Evolutionary conservation across 1,140 invertebrate species (phyloP).

Genomic region (Physella acuta): DNA sequence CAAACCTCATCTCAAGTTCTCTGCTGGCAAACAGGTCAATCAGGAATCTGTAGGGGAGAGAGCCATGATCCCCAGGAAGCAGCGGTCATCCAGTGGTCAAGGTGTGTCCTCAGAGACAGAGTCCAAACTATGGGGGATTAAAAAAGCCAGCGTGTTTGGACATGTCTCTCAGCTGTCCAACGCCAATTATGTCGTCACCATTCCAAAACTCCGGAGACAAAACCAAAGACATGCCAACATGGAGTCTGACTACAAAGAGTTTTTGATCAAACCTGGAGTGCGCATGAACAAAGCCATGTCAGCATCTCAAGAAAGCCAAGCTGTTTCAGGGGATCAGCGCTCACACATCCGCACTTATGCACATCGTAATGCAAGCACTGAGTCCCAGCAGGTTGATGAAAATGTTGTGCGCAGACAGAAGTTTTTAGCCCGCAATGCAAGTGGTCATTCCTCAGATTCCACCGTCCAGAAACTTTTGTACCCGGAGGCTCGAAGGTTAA

Average conservation of each 20-base stretch:
- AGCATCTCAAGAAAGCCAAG: constrained; percentile 35
- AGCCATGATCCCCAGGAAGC: constrained; percentile 19
- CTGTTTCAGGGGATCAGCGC: constrained; percentile 2
- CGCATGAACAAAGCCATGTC: constrained; percentile 41
- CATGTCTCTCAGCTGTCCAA: constrained; percentile 49
- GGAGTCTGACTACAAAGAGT: constrained; percentile 47
- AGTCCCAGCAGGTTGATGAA: constrained; percentile 47
- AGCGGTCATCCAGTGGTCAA: constrained; percentile 4
- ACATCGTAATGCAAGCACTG: constrained; percentile 37
- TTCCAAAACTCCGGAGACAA: constrained; percentile 41
- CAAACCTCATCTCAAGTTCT: constrained; percentile 28
- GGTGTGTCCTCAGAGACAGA: constrained; percentile 34
- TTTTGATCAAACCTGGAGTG: constrained; percentile 43
- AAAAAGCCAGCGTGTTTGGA: constrained; percentile 48
- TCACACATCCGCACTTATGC: constrained; percentile 34
- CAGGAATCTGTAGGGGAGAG: constrained; percentile 35
- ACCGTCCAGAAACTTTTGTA: constrained; percentile 55
- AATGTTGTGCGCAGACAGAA: constrained; percentile 38
- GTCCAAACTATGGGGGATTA: constrained; percentile 39
- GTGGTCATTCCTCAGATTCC: constrained; percentile 55
- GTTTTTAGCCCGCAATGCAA: constrained; percentile 46
- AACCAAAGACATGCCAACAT: constrained; percentile 35
- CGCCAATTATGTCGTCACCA: constrained; percentile 31
- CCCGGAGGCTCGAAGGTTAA: constrained; percentile 30
- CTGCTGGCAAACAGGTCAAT: constrained; percentile 29